A percentile compares a stretch with the other conserved stretches of the same genome.
Conservation (phyloP, 2,797 vertebrate genomes). For the Pantherophis vulpinus region DNA sequence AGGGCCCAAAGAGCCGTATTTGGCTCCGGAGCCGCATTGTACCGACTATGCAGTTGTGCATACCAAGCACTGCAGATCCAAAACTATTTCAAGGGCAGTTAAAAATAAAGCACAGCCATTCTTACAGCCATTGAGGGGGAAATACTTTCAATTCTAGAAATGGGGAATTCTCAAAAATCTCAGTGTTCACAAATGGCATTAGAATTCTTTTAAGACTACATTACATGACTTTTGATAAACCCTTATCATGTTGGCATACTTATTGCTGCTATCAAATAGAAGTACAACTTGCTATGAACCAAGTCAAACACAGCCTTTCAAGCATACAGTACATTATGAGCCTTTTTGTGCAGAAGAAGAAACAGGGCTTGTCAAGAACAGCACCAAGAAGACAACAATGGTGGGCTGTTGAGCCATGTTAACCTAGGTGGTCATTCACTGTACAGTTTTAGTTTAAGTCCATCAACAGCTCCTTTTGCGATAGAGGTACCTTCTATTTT, state of each 20-base stretch:
- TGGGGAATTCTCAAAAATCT: rapidly evolving
- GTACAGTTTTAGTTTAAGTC: background rate
- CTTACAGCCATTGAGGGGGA: background rate
- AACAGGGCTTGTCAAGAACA: background rate
- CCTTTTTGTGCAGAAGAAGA: background rate
- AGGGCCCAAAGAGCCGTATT: too few species aligned
- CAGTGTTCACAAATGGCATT: background rate
- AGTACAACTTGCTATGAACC: background rate
- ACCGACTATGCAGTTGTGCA: background rate
- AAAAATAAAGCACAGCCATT: background rate
- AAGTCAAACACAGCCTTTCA: background rate
- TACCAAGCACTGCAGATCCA: conserved; percentile 10
- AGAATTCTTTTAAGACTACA: background rate
- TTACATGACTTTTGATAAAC: background rate
- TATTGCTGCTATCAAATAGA: background rate
- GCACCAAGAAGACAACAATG: background rate
- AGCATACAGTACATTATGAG: too few species aligned
- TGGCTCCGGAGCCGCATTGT: background rate
- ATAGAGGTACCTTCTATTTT: background rate
- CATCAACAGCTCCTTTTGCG: background rate
- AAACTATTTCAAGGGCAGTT: conserved; percentile 32
- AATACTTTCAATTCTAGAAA: background rate
- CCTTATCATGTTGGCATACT: background rate
- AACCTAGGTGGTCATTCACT: background rate
- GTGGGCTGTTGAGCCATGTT: background rate